phyloP scores from a whole-genome alignment of 2,797 vertebrate genomes.

The Pangasius djambal region DNA sequence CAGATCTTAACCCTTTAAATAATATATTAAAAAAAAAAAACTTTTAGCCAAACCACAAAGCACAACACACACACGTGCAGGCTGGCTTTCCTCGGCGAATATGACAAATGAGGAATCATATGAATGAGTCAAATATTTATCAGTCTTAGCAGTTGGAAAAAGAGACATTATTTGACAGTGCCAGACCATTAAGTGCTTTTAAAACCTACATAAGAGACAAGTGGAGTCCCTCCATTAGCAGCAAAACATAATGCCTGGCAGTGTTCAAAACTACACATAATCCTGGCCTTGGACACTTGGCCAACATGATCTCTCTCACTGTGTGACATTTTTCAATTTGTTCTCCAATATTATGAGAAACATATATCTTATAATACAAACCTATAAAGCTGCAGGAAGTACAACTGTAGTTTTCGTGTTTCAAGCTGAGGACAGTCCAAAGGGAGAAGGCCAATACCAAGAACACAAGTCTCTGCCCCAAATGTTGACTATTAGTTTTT shows the following conservation, averaged over 20 bases:
- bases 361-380: conserved; percentile 41
- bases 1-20: conserved; percentile 46
- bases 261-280: conserved; percentile 60
- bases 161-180: conserved; percentile 62
- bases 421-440: conserved; percentile 16
- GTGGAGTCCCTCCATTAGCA: conserved; percentile 51
- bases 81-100: conserved; percentile 43
- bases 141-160: conserved; percentile 52
- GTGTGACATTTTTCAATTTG: conserved; percentile 43
- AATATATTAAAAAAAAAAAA: background rate
- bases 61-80: background rate
- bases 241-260: conserved; percentile 67
- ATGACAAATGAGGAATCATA: conserved; percentile 48
- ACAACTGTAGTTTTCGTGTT: background rate
- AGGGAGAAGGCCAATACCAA: conserved; percentile 42
- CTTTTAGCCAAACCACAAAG: background rate
- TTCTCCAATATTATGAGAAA: conserved; percentile 57
- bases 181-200: conserved; percentile 66
- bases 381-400: conserved; percentile 10
- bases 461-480: conserved; percentile 22
- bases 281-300: conserved; percentile 58
- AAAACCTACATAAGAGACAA: conserved; percentile 62
- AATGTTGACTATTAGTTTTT: conserved; percentile 27
- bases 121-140: conserved; percentile 27
- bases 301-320: background rate